A percentile compares a stretch with the other conserved stretches of the same genome.
Conservation (phyloP, 2,888 invertebrate species). For the Caenorhabditis becei region DNA sequence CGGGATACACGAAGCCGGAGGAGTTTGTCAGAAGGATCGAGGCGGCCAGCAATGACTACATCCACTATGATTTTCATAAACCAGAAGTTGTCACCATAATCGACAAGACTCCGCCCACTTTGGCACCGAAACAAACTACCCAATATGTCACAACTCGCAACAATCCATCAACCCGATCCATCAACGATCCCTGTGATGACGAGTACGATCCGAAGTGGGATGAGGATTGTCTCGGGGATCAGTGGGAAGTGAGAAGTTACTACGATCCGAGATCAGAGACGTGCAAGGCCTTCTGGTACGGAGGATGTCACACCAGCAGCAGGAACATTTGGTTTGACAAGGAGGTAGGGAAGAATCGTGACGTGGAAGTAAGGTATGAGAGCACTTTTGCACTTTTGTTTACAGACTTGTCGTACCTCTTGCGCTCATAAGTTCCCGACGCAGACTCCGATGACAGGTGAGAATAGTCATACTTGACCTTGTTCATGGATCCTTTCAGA, state of each 20-base stretch:
- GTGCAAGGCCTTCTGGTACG: slow-evolving; percentile 72
- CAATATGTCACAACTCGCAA: background rate
- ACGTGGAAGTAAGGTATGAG: background rate
- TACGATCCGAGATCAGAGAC: slow-evolving; percentile 39
- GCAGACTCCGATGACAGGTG: slow-evolving; percentile 9
- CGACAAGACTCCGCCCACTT: slow-evolving; percentile 43
- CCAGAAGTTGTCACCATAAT: slow-evolving; percentile 48
- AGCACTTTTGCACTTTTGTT: background rate
- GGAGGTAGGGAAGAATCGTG: slow-evolving; percentile 57
- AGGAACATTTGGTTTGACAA: slow-evolving; percentile 70
- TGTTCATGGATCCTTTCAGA: background rate
- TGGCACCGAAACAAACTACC: background rate
- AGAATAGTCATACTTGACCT: background rate
- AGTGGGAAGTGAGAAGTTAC: slow-evolving; percentile 64
- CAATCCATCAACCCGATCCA: slow-evolving; percentile 34
- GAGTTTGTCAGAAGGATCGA: slow-evolving; percentile 57
- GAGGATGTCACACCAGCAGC: slow-evolving; percentile 69
- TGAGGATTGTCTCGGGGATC: slow-evolving; percentile 67
- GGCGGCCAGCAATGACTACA: slow-evolving; percentile 50
- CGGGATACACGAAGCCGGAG: slow-evolving; percentile 55
- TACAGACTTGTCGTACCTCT: slow-evolving; percentile 50
- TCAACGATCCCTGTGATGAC: slow-evolving; percentile 67
- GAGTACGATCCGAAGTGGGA: slow-evolving; percentile 71
- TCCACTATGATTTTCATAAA: slow-evolving; percentile 50
- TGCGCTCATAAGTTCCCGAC: slow-evolving; percentile 63